These are phyloP conservation scores for Anastrepha obliqua DNA, from an alignment of 1,140 invertebrate genomes.

Conservation along the genomic window DNA sequence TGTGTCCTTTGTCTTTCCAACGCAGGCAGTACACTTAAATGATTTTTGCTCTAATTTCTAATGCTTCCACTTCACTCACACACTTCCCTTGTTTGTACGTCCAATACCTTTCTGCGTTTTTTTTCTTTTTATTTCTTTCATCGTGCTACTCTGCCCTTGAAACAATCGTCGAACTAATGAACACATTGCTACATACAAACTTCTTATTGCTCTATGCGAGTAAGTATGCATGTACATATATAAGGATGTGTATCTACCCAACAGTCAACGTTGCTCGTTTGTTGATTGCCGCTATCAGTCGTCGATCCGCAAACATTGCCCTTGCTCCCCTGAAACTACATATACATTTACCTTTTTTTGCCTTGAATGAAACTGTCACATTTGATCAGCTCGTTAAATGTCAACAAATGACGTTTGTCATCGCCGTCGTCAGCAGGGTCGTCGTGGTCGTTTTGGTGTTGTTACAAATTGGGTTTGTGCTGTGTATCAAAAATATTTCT, in stretches of 20 bases:
- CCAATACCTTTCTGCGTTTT: not conserved
- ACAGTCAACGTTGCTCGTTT: not conserved
- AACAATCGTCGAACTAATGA: conserved; percentile 31
- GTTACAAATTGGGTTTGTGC: conserved; percentile 7
- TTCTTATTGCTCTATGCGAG: not conserved
- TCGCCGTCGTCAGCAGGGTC: not conserved
- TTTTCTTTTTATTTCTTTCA: conserved; percentile 27
- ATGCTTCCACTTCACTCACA: conserved; percentile 37
- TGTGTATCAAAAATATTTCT: not conserved
- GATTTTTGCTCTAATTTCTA: conserved; percentile 52
- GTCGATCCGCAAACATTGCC: not conserved
- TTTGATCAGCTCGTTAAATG: conserved; percentile 52
- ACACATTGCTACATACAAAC: not conserved
- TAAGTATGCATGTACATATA: not conserved
- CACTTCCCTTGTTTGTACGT: not conserved
- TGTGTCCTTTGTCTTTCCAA: not conserved
- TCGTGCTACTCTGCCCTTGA: not conserved
- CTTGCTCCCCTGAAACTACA: conserved; percentile 4
- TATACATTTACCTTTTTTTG: conserved; percentile 43
- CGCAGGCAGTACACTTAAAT: conserved; percentile 49
- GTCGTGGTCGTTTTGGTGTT: not conserved
- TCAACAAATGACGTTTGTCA: conserved; percentile 51
- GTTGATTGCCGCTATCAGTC: conserved; percentile 38
- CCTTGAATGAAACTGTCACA: conserved; percentile 46
- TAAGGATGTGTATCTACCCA: not conserved